phyloP scores from a whole-genome alignment of 2,797 vertebrate genomes.

The Calcarius lapponicus region DNA sequence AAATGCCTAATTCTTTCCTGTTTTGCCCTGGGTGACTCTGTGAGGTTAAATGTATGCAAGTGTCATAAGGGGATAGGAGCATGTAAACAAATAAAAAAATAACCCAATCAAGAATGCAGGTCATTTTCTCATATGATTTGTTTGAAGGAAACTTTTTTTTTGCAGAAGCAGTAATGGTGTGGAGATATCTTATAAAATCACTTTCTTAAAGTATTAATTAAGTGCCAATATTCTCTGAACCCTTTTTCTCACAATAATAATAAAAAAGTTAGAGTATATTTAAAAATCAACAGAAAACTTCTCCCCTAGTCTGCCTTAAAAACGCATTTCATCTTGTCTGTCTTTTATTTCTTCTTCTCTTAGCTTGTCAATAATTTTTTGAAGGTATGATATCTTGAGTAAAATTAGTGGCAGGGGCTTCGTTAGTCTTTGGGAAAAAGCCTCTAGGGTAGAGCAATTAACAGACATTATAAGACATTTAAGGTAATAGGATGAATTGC shows the following conservation, averaged over 20 bases:
- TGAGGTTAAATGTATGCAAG: not conserved
- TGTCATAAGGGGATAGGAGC: rapidly evolving
- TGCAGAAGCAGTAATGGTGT: not conserved
- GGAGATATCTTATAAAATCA: not conserved
- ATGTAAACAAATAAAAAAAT: not conserved
- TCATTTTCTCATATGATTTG: not conserved
- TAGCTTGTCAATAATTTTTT: not conserved
- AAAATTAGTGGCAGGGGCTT: not conserved
- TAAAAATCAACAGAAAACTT: not conserved
- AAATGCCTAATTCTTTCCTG: not conserved
- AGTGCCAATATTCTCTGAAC: not conserved
- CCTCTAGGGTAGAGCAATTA: not conserved
- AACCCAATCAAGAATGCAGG: not conserved
- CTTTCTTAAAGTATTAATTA: not conserved
- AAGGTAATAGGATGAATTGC: not conserved
- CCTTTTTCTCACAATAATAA: not conserved
- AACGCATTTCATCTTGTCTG: not conserved
- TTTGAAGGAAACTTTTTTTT: not conserved
- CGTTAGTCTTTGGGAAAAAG: not conserved
- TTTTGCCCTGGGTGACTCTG: not conserved
- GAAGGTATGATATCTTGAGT: not conserved
- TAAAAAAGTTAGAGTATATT: not conserved
- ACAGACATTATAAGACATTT: not conserved
- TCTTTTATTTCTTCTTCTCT: not conserved
- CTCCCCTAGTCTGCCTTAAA: not conserved